Evolutionary conservation across 2,113 vertebrate genomes (phyloP).

Genomic region (Pholis gunnellus): DNA sequence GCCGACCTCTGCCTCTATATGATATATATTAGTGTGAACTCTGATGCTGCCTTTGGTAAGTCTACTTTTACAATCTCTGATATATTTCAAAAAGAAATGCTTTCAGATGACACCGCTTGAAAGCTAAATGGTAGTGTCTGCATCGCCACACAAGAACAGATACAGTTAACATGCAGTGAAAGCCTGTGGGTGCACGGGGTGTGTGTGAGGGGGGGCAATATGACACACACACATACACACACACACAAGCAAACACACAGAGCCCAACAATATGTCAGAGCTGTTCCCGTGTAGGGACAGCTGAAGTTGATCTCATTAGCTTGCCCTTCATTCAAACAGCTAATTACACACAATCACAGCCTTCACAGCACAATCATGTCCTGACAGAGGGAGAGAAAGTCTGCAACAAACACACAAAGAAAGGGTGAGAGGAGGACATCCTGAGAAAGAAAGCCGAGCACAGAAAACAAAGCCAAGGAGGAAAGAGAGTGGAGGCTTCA

Average conservation of each 20-base stretch:
- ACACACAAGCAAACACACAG: background rate
- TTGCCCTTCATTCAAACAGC: slow-evolving; percentile 74
- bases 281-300: slow-evolving; percentile 57
- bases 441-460: slow-evolving; percentile 7
- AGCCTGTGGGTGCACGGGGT: background rate
- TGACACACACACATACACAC: background rate
- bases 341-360: slow-evolving; percentile 78
- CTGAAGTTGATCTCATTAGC: slow-evolving; percentile 81
- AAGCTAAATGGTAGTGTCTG: background rate
- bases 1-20: background rate
- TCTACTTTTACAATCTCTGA: background rate
- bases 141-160: background rate
- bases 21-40: background rate
- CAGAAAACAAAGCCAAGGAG: slow-evolving; percentile 27
- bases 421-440: background rate
- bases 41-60: background rate
- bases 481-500: slow-evolving; percentile 14
- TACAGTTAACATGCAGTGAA: background rate
- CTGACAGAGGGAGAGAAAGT: slow-evolving; percentile 26
- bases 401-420: slow-evolving; percentile 17
- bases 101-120: background rate
- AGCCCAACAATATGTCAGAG: slow-evolving; percentile 45
- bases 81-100: slow-evolving; percentile 2
- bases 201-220: background rate
- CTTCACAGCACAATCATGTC: slow-evolving; percentile 56